These are phyloP conservation scores for Patagioenas fasciata DNA, from an alignment of 2,113 vertebrate genomes.

Conservation along the genomic window DNA sequence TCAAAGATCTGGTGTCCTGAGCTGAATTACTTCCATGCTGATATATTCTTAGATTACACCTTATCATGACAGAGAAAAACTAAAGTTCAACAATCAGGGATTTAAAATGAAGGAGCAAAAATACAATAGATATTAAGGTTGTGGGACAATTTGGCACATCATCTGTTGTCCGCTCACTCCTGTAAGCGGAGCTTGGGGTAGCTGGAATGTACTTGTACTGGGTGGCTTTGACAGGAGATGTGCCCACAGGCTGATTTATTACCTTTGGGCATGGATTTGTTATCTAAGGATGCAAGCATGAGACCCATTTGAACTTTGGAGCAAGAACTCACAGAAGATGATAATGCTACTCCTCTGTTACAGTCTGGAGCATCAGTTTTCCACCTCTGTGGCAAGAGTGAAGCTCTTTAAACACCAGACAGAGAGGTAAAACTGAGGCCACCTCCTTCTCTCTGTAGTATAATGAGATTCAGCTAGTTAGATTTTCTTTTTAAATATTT, in stretches of 20 bases:
- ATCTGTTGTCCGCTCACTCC: background rate
- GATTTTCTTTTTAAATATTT: background rate
- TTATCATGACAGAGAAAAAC: background rate
- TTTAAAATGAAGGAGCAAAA: background rate
- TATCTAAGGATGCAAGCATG: background rate
- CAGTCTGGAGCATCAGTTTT: background rate
- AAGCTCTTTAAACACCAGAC: background rate
- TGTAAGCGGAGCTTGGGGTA: background rate
- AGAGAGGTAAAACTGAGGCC: background rate
- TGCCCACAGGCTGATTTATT: background rate
- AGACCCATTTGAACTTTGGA: background rate
- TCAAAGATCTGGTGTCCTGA: background rate
- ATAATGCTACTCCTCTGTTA: background rate
- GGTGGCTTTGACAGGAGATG: background rate
- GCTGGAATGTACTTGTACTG: background rate
- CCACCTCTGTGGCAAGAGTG: background rate
- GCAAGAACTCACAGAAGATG: background rate
- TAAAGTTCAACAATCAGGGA: background rate
- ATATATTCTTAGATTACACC: background rate
- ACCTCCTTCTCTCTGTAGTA: background rate
- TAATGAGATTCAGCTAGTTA: background rate
- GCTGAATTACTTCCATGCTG: background rate
- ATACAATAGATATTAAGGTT: background rate
- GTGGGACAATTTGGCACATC: background rate
- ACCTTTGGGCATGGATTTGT: background rate